These are phyloP conservation scores for Drosophila gaucha DNA, from an alignment of 2,888 invertebrate species.

Conservation along the genomic window DNA sequence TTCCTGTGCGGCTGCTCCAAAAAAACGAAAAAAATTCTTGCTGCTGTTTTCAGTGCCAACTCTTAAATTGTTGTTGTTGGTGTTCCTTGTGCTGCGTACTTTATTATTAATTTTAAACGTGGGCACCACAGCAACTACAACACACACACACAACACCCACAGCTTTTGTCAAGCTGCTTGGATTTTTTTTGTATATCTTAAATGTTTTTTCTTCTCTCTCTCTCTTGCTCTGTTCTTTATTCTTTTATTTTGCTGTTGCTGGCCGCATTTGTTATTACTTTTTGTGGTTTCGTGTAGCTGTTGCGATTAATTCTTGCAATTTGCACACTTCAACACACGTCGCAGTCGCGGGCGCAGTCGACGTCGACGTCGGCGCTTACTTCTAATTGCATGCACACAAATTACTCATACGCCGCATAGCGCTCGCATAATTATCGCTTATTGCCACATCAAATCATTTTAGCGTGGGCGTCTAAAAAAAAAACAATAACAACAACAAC, in stretches of 20 bases:
- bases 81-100: slow-evolving; percentile 56
- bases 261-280: slow-evolving; percentile 69
- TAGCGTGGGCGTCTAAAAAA: slow-evolving; percentile 43
- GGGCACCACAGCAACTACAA: slow-evolving; percentile 43
- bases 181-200: slow-evolving; percentile 40
- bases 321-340: slow-evolving; percentile 70
- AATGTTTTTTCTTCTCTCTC: slow-evolving; percentile 24
- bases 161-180: slow-evolving; percentile 67
- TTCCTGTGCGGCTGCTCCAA: slow-evolving; percentile 21
- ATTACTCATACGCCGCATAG: slow-evolving; percentile 72
- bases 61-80: slow-evolving; percentile 33
- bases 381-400: slow-evolving; percentile 68
- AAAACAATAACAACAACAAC: slow-evolving; percentile 16
- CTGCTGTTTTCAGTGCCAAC: slow-evolving; percentile 57
- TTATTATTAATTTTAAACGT: slow-evolving; percentile 74
- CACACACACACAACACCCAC: slow-evolving; percentile 59
- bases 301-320: slow-evolving; percentile 69
- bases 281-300: slow-evolving; percentile 55
- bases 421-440: slow-evolving; percentile 73
- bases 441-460: slow-evolving; percentile 53
- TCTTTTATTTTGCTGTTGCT: too few species aligned
- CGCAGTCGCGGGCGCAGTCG: slow-evolving; percentile 15
- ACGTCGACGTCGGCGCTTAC: slow-evolving; percentile 52
- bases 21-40: slow-evolving; percentile 52
- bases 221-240: slow-evolving; percentile 24